phyloP scores from a whole-genome alignment of 2,113 vertebrate species.

The Cacatua alba region DNA sequence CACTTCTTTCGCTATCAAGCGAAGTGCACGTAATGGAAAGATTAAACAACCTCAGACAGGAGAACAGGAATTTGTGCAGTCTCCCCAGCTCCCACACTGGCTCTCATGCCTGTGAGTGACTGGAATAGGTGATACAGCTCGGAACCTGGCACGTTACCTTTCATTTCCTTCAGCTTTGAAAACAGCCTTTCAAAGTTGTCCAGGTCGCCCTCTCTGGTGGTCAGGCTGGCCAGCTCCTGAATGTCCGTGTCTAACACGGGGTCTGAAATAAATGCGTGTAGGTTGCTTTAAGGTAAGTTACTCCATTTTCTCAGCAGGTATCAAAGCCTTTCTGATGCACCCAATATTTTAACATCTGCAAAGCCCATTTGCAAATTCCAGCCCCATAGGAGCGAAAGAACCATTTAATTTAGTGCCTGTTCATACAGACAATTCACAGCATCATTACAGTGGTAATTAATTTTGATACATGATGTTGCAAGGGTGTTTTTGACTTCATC shows the following conservation, averaged over 20 bases:
- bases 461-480: background rate
- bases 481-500: background rate
- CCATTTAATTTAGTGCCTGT: background rate
- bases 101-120: background rate
- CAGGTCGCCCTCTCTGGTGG: slow-evolving; percentile 89
- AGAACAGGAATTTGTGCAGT: background rate
- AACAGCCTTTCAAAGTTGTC: slow-evolving; percentile 96
- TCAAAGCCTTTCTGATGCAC: background rate
- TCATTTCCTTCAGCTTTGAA: slow-evolving; percentile 98
- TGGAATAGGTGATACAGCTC: background rate
- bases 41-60: background rate
- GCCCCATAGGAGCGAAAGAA: background rate
- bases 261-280: slow-evolving; percentile 72
- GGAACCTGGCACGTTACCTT: slow-evolving; percentile 76
- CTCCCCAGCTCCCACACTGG: background rate
- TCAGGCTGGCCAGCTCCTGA: slow-evolving; percentile 93
- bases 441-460: background rate
- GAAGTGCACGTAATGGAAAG: background rate
- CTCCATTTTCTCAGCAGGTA: background rate
- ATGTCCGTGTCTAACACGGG: slow-evolving; percentile 91
- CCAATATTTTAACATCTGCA: background rate
- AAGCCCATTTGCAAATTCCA: background rate
- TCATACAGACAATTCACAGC: background rate
- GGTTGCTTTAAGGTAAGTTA: background rate
- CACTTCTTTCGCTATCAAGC: background rate